A percentile compares a stretch with the other conserved stretches of the same genome.
These are phyloP conservation scores for Scartelaos histophorus DNA, from an alignment of 2,113 vertebrate species.

Conservation along the genomic window DNA sequence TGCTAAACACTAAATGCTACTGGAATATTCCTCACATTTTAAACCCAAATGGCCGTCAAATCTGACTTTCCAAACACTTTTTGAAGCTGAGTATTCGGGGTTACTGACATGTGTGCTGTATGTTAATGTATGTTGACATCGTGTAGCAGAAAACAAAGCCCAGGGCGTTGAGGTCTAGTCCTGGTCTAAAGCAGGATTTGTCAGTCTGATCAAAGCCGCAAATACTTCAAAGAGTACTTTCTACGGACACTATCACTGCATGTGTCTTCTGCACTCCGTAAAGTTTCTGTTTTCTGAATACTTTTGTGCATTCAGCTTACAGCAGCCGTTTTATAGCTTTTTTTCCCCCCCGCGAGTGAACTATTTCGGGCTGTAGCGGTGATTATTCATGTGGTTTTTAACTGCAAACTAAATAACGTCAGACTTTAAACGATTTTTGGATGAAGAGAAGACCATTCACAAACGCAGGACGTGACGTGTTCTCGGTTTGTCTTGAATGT, in stretches of 20 bases:
- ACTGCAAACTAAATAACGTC: background rate
- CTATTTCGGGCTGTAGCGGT: slow-evolving; percentile 20
- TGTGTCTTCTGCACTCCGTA: slow-evolving; percentile 31
- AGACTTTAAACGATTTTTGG: background rate
- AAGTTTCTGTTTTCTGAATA: slow-evolving; percentile 31
- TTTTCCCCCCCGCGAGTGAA: background rate
- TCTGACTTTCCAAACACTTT: background rate
- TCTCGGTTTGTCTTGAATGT: too few relatives aligned
- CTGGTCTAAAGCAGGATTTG: slow-evolving; percentile 61
- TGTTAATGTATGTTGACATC: slow-evolving; percentile 35
- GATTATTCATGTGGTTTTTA: background rate
- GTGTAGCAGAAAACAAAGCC: slow-evolving; percentile 49
- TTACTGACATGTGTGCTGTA: slow-evolving; percentile 29
- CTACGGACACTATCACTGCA: slow-evolving; percentile 44
- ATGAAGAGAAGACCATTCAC: background rate
- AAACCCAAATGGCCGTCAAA: background rate
- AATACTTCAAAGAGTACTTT: slow-evolving; percentile 62
- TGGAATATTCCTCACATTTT: background rate
- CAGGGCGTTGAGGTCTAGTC: slow-evolving; percentile 43
- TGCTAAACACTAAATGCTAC: background rate
- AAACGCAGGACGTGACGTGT: background rate
- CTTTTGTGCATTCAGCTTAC: slow-evolving; percentile 20
- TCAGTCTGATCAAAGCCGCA: slow-evolving; percentile 68
- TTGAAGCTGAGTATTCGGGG: slow-evolving; percentile 15
- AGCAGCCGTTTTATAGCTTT: slow-evolving; percentile 4